Evolutionary conservation across 2,113 vertebrate genomes (phyloP).

Genomic region (Plecotus auritus): DNA sequence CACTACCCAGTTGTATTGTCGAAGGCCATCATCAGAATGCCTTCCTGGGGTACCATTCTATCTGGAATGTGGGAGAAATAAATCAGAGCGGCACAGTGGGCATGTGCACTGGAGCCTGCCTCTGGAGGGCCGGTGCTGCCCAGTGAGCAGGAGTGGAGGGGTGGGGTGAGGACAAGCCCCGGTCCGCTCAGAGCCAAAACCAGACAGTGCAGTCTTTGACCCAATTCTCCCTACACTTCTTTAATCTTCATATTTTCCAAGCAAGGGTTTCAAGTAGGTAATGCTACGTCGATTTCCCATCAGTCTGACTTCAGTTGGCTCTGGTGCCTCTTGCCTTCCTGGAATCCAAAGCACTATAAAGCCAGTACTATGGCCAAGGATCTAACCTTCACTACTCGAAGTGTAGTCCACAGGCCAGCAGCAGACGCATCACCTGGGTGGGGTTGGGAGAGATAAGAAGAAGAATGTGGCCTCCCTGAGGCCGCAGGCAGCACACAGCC

Average conservation of each 20-base stretch:
- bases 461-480: neutral
- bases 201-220: neutral
- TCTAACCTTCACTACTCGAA: neutral
- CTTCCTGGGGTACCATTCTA: neutral
- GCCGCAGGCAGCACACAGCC: neutral
- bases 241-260: neutral
- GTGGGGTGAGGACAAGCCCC: neutral
- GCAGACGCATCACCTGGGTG: neutral
- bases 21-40: neutral
- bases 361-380: neutral
- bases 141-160: neutral
- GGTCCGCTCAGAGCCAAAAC: neutral
- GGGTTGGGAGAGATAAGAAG: neutral
- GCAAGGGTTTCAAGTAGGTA: neutral
- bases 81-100: neutral
- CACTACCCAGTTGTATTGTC: neutral
- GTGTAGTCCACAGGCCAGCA: neutral
- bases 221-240: neutral
- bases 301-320: neutral
- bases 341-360: neutral
- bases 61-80: neutral
- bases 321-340: neutral
- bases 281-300: neutral
- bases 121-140: neutral
- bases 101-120: neutral